Conservation (phyloP, 2,113 vertebrate species). For the Hippolais icterina region DNA sequence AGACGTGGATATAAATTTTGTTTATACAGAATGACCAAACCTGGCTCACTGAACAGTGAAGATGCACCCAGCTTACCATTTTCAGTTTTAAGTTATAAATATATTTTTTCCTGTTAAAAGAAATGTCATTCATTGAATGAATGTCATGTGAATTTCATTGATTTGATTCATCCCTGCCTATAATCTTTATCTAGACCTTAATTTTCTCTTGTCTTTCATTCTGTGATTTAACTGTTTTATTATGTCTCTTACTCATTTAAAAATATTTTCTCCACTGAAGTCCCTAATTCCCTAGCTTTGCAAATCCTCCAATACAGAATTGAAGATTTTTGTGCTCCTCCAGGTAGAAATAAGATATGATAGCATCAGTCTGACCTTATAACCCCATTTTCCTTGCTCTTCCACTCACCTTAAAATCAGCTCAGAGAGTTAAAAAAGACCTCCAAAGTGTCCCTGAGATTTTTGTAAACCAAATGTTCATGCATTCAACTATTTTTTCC, state of each 20-base stretch:
- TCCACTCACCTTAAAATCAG: not conserved
- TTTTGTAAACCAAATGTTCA: not conserved
- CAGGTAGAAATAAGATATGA: not conserved
- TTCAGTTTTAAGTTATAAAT: not conserved
- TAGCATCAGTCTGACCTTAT: not conserved
- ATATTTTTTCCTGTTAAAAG: not conserved
- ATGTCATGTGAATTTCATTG: not conserved
- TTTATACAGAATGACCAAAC: not conserved
- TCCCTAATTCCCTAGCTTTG: not conserved
- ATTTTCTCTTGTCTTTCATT: not conserved
- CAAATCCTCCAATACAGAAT: not conserved
- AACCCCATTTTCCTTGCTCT: not conserved
- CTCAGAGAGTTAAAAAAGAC: not conserved
- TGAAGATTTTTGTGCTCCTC: not conserved
- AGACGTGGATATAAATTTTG: not conserved
- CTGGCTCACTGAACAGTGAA: not conserved
- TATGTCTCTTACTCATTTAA: not conserved
- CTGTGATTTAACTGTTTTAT: not conserved
- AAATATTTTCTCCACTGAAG: not conserved
- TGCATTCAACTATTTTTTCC: not conserved
- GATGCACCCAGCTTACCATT: not conserved
- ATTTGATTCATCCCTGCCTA: not conserved
- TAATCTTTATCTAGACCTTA: not conserved
- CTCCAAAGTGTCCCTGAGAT: not conserved
- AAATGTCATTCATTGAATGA: not conserved